A percentile compares a stretch with the other conserved stretches of the same genome.
Evolutionary conservation across 2,797 vertebrate genomes (phyloP).

Genomic region (Enteromius mattozi): DNA sequence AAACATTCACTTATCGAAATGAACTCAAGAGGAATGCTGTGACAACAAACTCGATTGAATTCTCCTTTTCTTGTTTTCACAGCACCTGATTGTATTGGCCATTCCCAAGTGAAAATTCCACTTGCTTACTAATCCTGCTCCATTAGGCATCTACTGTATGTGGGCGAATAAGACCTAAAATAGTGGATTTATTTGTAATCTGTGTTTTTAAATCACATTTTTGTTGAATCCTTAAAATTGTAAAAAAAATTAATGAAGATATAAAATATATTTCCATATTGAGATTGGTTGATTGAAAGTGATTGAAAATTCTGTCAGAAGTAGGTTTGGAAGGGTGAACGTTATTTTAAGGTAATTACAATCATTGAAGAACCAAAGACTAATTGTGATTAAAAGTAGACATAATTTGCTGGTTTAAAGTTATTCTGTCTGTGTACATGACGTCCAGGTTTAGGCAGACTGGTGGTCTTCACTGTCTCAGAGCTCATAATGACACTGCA

Average conservation of each 20-base stretch:
- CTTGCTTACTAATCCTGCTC: slow-evolving; percentile 25
- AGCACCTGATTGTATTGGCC: slow-evolving; percentile 41
- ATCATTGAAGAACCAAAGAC: slow-evolving; percentile 7
- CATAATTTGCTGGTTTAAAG: slow-evolving; percentile 21
- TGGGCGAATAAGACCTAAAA: slow-evolving; percentile 26
- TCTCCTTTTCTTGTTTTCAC: slow-evolving; percentile 40
- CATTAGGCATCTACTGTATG: neutral
- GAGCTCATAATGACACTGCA: neutral
- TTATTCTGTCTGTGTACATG: slow-evolving; percentile 29
- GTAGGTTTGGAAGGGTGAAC: neutral
- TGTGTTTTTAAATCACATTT: neutral
- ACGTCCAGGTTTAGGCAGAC: neutral
- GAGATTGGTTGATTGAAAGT: slow-evolving; percentile 2
- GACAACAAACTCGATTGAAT: slow-evolving; percentile 59
- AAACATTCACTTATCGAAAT: slow-evolving; percentile 65
- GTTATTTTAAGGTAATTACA: slow-evolving; percentile 30
- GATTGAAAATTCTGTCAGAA: neutral
- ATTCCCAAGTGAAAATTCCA: slow-evolving; percentile 28
- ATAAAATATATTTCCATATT: neutral
- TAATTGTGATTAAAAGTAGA: slow-evolving; percentile 25
- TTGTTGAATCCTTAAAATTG: neutral
- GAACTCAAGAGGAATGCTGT: slow-evolving; percentile 58
- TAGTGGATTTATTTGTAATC: neutral
- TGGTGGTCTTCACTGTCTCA: neutral
- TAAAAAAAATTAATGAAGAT: too few relatives aligned